Base-by-base conservation (phyloP, 2,113 vertebrate genomes). In the Centropus unirufus region DNA sequence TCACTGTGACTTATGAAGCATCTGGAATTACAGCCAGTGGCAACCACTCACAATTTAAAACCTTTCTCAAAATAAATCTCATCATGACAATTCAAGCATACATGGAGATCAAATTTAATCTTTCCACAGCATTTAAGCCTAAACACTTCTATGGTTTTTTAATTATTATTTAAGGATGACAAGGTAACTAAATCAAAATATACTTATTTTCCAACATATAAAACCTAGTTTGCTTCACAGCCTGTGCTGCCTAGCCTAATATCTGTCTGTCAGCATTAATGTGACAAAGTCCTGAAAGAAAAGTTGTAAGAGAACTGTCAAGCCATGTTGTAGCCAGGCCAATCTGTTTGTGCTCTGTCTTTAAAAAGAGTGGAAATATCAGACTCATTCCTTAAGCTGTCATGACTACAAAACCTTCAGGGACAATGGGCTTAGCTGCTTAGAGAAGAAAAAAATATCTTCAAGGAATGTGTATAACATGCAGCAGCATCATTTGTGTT, bases 111-210 rank as follows among this genome's bases (percentile, higher is more conserved):
- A 44, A 63, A n/a, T 63, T 86, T 84, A 91, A 84, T 79, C 64
- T 69, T 83, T 69, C 77, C 42, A 61, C 36, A 87, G 29, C 27
- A 81, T 92, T 93, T 89, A 70, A 88, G 30, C 30, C 62, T 23
- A 47, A 36, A 85, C 62, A 67, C 21, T 80, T 73, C 32, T 34
- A 27, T 42, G 42, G 76, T 68, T 66, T 89, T 76, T 92, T 78
- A 91, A 95, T 89, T 89, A 85, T 55, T 90, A 91, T 84, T 96
- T 96, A 92, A 92, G 55, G 62, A 67, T 80, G 62, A 89, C 83
- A 95, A 83, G 49, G 70, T 94, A 91, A 90, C 83, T 80, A 94
- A 91, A 97, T 63, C 91, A 77, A 87, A 94, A 96, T 81, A 83
- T 14, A 68, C 58, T 72, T 95, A 83, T 73, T 88, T 94, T 89